Evolutionary conservation across 2,888 invertebrate species (phyloP).

Genomic region (Tipula unca): DNA sequence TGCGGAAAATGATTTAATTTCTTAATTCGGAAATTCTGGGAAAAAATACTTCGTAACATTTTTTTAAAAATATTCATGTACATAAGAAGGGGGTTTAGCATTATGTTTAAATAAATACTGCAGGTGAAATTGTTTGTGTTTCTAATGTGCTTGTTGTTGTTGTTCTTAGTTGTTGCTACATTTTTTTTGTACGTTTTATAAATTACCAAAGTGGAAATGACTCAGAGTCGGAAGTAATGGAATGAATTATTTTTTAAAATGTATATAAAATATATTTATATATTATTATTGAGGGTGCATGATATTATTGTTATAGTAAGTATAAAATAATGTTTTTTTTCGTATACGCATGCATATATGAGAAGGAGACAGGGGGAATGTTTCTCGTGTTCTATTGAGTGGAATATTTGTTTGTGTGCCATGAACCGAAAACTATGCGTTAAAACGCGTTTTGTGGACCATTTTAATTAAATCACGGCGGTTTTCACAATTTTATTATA

Average conservation of each 20-base stretch:
- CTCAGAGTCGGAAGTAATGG: conserved; percentile 8
- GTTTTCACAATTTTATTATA: not conserved
- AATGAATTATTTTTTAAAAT: not conserved
- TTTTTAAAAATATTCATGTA: not conserved
- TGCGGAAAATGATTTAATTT: not conserved
- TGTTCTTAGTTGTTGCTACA: too few relatives aligned
- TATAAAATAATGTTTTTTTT: not conserved
- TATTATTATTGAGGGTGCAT: not conserved
- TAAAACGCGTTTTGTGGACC: not conserved
- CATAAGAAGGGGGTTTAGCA: not conserved
- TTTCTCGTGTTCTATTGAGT: not conserved
- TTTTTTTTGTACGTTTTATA: not conserved
- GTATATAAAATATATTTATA: not conserved
- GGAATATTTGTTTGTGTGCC: not conserved
- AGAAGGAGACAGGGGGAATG: not conserved
- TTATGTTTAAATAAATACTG: not conserved
- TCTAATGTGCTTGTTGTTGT: conserved; percentile 2
- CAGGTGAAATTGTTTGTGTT: not conserved
- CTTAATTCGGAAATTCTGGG: not conserved
- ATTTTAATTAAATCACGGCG: not conserved
- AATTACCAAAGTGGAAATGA: conserved; percentile 14
- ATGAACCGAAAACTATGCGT: not conserved
- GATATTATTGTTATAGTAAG: not conserved
- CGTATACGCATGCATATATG: not conserved
- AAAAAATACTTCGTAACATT: not conserved